Evolutionary conservation across 2,113 vertebrate species (phyloP), one percentile per base, ranked within the genome.

Genomic region (Ammodramus savannarum): DNA sequence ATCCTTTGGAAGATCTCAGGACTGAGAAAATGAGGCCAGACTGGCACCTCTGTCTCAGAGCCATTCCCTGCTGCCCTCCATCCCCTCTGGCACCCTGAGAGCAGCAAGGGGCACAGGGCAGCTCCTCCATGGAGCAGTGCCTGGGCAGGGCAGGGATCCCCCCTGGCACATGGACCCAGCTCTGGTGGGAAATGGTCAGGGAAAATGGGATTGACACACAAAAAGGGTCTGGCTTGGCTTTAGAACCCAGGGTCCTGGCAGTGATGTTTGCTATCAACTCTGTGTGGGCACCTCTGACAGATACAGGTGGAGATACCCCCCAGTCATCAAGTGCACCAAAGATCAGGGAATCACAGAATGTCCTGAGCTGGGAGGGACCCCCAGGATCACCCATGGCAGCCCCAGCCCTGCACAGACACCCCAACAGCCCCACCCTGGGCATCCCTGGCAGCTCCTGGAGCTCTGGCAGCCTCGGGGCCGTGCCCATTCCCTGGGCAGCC

Each of bases 181-280:
- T 68, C 15, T 3, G 7, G 18, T 23, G 32, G 59, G 39, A 80
- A 72, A 49, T 20, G 5, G 36, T 18, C 39, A 23, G 23, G 51
- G 39, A 21, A 86, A 63, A 86, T 23, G 8, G 25, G 16, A 58
- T 36, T 78, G 65, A 11, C 0, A n/a, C 44, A 16, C 58, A 78
- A 48, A 29, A 58, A 73, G 44, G 21, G 16, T 26, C 0, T 0
- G n/a, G 3, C 0, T 6, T 61, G 57, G 57, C 9, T 58, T n/a
- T n/a, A 52, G 46, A 49, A 13, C 10, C 20, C 1, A 0, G 36
- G 22, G 13, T 32, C 43, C 65, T 66, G 52, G 22, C 38, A 73
- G 31, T 6, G 68, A 8, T 10, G 23, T 13, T 39, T 46, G 81
- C 31, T 48, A 6, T 2, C 27, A 67, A 18, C 73, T 29, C 23